A percentile compares a stretch with the other conserved stretches of the same genome.
phyloP scores from a whole-genome alignment of 2,113 vertebrate genomes.

The Ploceus nigricollis region DNA sequence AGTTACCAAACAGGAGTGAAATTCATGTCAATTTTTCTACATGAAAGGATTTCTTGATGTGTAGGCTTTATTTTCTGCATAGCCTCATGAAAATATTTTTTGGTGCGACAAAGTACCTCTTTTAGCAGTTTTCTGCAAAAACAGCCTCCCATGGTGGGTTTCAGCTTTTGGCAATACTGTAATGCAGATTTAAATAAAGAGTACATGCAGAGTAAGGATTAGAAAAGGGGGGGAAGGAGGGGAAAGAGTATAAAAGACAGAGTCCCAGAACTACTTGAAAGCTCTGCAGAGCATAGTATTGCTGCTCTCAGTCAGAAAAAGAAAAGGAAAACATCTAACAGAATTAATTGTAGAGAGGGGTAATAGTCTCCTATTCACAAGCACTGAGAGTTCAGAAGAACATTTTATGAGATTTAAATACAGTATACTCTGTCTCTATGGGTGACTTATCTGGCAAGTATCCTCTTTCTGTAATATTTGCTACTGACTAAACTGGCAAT shows the following conservation, averaged over 20 bases:
- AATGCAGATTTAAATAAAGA: not conserved
- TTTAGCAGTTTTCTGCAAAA: not conserved
- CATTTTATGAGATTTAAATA: not conserved
- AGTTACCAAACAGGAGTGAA: not conserved
- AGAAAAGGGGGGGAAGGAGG: rapidly evolving
- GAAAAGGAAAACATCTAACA: not conserved
- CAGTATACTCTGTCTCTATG: not conserved
- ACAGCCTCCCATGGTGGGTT: not conserved
- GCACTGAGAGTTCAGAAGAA: not conserved
- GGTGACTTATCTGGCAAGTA: not conserved
- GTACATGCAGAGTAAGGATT: not conserved
- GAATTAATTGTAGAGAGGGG: not conserved
- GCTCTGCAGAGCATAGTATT: not conserved
- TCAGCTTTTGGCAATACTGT: not conserved
- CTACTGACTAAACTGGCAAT: not conserved
- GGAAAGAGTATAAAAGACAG: not conserved
- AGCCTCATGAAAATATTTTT: not conserved
- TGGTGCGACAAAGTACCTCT: not conserved
- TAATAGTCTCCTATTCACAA: not conserved
- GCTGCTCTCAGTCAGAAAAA: not conserved
- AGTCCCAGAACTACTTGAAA: not conserved
- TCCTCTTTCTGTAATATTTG: not conserved
- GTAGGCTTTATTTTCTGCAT: not conserved
- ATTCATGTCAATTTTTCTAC: not conserved
- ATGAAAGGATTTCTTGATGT: not conserved